Evolutionary conservation across 2,797 vertebrate genomes (phyloP), one percentile per base, ranked within the genome.

Genomic region (Scolopax bukidnonensis): DNA sequence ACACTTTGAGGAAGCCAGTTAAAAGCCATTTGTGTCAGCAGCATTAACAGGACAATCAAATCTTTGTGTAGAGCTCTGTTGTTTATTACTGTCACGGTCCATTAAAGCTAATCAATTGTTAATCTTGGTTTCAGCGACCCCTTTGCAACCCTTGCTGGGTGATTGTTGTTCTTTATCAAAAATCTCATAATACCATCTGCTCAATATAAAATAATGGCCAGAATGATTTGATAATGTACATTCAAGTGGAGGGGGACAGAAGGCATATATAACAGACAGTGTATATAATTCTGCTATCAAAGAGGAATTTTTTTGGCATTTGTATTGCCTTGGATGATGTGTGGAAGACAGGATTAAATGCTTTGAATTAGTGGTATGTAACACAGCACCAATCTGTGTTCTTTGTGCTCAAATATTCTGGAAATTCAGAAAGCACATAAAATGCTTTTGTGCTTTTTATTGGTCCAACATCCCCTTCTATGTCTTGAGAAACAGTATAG

Each of bases 101-200:
- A 98, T 98, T 98, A 98, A 97, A 97, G 95, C 97, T 97, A 98
- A 98, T 98, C 98, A 98, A 97, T 98, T 98, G 97, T 97, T 98
- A 98, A 98, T 98, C 97, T 97, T 78, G 92, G 96, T 97, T 97
- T 90, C 70, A 32, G 87, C 87, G 96, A 97, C 97, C 97, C 95
- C 96, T 97, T 78, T 82, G 93, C 90, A 97, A 97, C 97, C 97
- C 89, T 97, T 96, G 78, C 92, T 90, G 84, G 84, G 90, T 82
- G 94, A 98, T 97, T 96, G 95, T 97, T 97, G 96, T 96, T 98
- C 93, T 98, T 98, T 98, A 98, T 98, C 92, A 97, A 97, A 97
- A 96, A 96, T 80, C 94, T 97, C 96, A 84, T 97, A 93, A 85
- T 96, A 87, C 95, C 95, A 96, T 97, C 97, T 98, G 96, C 94